phyloP scores from a whole-genome alignment of 2,797 vertebrate genomes.

The Pipistrellus kuhlii region DNA sequence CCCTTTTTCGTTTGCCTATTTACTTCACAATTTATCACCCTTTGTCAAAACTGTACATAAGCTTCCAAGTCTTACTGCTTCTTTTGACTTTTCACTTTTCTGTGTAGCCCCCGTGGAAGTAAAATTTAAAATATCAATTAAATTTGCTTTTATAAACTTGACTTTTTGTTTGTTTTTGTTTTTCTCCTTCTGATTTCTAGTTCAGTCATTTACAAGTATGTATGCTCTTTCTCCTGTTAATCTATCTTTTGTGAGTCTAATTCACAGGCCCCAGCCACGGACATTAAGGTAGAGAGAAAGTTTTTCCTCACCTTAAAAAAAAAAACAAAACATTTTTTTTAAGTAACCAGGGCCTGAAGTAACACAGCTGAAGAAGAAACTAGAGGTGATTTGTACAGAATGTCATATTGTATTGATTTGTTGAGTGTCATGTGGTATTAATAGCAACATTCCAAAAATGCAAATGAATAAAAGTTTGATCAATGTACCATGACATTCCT shows the following conservation, averaged over 20 bases:
- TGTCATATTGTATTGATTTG: conserved; percentile 17
- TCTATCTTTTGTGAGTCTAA: not conserved
- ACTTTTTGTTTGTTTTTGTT: not conserved
- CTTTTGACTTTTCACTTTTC: not conserved
- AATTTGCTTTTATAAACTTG: not conserved
- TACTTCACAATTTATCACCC: not conserved
- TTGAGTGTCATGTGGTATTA: conserved; percentile 39
- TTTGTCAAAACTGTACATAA: not conserved
- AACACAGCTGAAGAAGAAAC: conserved; percentile 47
- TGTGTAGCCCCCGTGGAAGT: not conserved
- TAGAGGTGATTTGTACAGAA: conserved; percentile 9
- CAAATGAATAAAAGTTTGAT: conserved; percentile 63
- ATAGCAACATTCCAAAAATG: conserved; percentile 47
- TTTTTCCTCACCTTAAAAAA: not conserved
- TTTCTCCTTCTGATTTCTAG: not conserved
- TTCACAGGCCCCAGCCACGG: not conserved
- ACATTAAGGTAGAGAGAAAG: not conserved
- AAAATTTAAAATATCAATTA: not conserved
- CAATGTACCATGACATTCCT: conserved; percentile 5
- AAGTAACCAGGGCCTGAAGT: conserved; percentile 34
- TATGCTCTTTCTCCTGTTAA: not conserved
- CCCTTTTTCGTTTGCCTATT: not conserved
- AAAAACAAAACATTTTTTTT: not conserved
- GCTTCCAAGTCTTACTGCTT: not conserved
- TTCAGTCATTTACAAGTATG: not conserved